These are phyloP conservation scores for Pterophyllum scalare DNA, from an alignment of 2,113 vertebrate species.

Conservation along the genomic window DNA sequence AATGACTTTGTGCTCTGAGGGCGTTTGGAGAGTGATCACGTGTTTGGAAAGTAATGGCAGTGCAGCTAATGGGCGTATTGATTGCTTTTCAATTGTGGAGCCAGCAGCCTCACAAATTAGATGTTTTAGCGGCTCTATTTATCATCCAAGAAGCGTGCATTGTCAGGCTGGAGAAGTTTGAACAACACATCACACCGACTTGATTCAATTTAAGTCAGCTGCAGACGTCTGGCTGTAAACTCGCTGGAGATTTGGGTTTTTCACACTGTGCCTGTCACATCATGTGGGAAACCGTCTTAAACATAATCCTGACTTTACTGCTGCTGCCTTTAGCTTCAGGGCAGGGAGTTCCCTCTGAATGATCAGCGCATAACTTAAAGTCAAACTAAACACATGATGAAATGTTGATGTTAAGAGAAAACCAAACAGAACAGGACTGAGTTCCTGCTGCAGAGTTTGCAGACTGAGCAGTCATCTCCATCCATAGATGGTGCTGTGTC, in stretches of 20 bases:
- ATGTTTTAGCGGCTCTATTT: conserved; percentile 65
- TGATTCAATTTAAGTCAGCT: conserved; percentile 19
- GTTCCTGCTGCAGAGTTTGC: not conserved
- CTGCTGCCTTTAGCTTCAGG: not conserved
- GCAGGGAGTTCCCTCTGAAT: not conserved
- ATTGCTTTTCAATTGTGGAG: conserved; percentile 62
- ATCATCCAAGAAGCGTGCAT: conserved; percentile 39
- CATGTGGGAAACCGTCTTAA: not conserved
- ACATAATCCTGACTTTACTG: not conserved
- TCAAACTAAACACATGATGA: not conserved
- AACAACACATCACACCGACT: conserved; percentile 36
- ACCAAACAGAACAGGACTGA: not conserved
- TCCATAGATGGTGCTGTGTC: conserved; percentile 36
- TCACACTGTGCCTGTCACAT: not conserved
- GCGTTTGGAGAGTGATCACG: conserved; percentile 54
- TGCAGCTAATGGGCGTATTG: conserved; percentile 69
- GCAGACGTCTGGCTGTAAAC: not conserved
- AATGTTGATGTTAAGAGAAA: not conserved
- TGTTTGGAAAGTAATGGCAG: conserved; percentile 54
- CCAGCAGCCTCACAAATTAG: conserved; percentile 62
- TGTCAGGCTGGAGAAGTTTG: conserved; percentile 28
- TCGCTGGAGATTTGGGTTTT: not conserved
- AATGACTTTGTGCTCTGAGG: conserved; percentile 62
- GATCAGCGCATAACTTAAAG: not conserved
- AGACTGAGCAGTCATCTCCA: not conserved